Evolutionary conservation across 2,888 invertebrate genomes (phyloP).

Genomic region (Adela reaumurella): DNA sequence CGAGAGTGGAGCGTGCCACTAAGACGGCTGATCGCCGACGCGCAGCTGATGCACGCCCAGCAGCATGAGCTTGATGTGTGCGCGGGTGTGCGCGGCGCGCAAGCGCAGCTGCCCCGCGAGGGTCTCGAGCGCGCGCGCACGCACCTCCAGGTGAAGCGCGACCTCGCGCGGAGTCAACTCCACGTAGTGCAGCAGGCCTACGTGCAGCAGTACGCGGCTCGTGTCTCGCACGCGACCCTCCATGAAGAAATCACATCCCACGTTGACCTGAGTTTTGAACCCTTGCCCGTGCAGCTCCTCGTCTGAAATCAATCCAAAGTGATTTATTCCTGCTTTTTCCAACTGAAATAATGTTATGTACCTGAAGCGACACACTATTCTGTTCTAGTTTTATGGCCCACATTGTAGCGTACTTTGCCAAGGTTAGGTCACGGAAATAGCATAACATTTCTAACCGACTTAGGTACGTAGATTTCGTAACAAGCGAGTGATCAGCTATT

Average conservation of each 20-base stretch:
- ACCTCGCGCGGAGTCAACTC: slow-evolving; percentile 73
- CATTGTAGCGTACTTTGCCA: too few relatives aligned
- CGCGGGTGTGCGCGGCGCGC: slow-evolving; percentile 68
- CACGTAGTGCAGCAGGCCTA: slow-evolving; percentile 73
- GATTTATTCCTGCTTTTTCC: too few relatives aligned
- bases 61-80: slow-evolving; percentile 74
- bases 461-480: too few relatives aligned
- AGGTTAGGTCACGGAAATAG: too few relatives aligned
- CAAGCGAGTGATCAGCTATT: too few relatives aligned
- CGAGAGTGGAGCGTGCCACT: too few relatives aligned
- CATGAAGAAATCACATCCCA: slow-evolving; percentile 83
- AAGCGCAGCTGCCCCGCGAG: slow-evolving; percentile 60
- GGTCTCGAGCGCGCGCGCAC: slow-evolving; percentile 61
- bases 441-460: too few relatives aligned
- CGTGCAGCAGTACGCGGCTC: slow-evolving; percentile 63
- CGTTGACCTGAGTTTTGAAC: slow-evolving; percentile 68
- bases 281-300: slow-evolving; percentile 49
- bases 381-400: too few relatives aligned
- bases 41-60: too few relatives aligned
- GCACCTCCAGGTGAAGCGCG: slow-evolving; percentile 63
- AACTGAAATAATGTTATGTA: too few relatives aligned
- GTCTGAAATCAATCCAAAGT: slow-evolving; percentile 22
- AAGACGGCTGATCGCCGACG: too few relatives aligned
- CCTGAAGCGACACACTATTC: too few relatives aligned
- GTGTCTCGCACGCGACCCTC: slow-evolving; percentile 69